These are phyloP conservation scores for Strigamia transsilvanica DNA, from an alignment of 2,888 invertebrate genomes.

Conservation along the genomic window DNA sequence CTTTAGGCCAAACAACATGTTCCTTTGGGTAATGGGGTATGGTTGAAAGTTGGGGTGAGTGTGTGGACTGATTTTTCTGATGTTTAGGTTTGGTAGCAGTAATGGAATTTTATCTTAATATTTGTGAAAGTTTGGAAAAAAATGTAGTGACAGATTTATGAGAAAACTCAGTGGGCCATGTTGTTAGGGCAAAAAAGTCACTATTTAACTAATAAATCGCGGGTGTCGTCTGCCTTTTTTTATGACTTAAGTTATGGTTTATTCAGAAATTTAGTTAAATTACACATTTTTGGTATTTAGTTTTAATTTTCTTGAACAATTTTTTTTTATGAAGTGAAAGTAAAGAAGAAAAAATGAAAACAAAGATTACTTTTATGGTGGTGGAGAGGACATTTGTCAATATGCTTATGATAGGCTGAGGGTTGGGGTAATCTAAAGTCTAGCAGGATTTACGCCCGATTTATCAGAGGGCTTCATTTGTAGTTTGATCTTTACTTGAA, in stretches of 20 bases:
- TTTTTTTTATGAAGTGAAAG: not conserved
- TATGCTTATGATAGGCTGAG: slow-evolving; percentile 23
- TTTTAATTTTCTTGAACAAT: not conserved
- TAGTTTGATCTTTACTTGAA: not conserved
- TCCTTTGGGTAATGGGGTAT: slow-evolving; percentile 20
- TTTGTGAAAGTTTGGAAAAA: not conserved
- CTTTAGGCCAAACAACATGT: not conserved
- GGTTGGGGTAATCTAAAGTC: slow-evolving; percentile 9
- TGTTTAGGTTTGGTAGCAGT: slow-evolving; percentile 11
- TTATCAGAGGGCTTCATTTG: slow-evolving; percentile 26
- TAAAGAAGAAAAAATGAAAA: not conserved
- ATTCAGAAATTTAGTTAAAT: too few species aligned
- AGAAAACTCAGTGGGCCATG: slow-evolving; percentile 25
- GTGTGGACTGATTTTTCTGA: not conserved
- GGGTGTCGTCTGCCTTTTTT: not conserved
- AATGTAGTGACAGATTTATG: not conserved
- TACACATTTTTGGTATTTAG: not conserved
- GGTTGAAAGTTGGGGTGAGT: slow-evolving; percentile 1
- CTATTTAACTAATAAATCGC: slow-evolving; percentile 20
- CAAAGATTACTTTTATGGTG: slow-evolving; percentile 5
- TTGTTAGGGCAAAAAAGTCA: slow-evolving; percentile 16
- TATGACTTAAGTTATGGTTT: not conserved
- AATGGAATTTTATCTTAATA: slow-evolving; percentile 33
- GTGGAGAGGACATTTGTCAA: not conserved
- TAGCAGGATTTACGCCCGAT: slow-evolving; percentile 21